phyloP scores from a whole-genome alignment of 2,888 invertebrate genomes.

The Pristionchus exspectatus region DNA sequence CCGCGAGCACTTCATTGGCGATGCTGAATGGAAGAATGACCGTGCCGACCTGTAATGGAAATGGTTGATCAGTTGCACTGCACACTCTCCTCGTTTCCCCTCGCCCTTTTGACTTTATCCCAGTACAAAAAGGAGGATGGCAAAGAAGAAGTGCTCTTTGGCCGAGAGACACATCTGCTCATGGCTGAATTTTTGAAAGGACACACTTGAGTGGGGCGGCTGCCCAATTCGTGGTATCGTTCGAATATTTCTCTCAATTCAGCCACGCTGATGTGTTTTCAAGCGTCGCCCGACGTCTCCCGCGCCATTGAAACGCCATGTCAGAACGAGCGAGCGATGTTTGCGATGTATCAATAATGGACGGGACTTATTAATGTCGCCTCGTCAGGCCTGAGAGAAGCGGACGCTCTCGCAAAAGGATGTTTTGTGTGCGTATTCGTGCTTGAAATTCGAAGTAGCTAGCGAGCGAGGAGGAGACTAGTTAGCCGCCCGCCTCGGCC shows the following conservation, averaged over 20 bases:
- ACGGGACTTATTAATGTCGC: conserved; percentile 23
- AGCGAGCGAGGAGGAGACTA: conserved; percentile 9
- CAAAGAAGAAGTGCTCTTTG: conserved; percentile 45
- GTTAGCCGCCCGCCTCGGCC: neutral
- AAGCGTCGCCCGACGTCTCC: neutral
- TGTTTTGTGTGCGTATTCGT: conserved; percentile 16
- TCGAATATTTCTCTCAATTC: conserved; percentile 3
- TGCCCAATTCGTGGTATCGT: conserved; percentile 21
- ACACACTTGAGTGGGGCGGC: neutral
- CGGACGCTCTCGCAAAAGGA: neutral
- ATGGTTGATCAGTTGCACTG: neutral
- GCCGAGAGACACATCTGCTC: conserved; percentile 26
- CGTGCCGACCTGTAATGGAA: conserved; percentile 86
- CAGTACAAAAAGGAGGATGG: neutral
- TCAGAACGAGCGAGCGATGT: conserved; percentile 27
- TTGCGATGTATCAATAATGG: conserved; percentile 39
- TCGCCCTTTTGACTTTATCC: neutral
- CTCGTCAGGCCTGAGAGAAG: neutral
- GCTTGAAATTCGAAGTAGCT: conserved; percentile 34
- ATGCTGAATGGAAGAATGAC: conserved; percentile 96
- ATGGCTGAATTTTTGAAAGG: conserved; percentile 18
- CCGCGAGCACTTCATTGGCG: conserved; percentile 88
- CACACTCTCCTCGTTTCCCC: neutral
- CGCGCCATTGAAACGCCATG: conserved; percentile 2
- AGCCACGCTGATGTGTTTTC: conserved; percentile 7